A percentile compares a stretch with the other conserved stretches of the same genome.
phyloP scores from a whole-genome alignment of 1,140 invertebrate species.

The Acromyrmex echinatior region DNA sequence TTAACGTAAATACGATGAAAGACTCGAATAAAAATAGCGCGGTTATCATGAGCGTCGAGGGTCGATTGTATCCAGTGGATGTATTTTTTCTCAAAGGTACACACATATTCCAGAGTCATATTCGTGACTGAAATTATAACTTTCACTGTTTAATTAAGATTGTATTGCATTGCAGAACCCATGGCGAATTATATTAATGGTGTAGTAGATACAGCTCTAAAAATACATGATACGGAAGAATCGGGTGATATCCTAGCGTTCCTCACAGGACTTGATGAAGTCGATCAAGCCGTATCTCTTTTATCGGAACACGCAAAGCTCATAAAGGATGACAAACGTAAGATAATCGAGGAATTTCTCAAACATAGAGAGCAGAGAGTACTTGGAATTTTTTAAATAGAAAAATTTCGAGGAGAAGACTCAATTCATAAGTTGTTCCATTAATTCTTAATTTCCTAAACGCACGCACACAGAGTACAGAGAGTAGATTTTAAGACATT shows the following conservation, averaged over 20 bases:
- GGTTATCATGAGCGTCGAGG: constrained; percentile 95
- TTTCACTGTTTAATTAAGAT: constrained; percentile 15
- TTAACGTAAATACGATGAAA: constrained; percentile 91
- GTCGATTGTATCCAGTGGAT: constrained; percentile 95
- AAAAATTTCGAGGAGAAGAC: neutral
- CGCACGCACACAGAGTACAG: too few relatives aligned
- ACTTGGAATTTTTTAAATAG: neutral
- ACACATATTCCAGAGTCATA: neutral
- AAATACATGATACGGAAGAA: constrained; percentile 94
- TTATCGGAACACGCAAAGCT: constrained; percentile 89
- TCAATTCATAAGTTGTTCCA: neutral
- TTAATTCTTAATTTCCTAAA: neutral
- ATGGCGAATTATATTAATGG: constrained; percentile 96
- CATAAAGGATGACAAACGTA: constrained; percentile 85
- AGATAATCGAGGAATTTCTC: constrained; percentile 40
- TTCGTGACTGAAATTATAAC: neutral
- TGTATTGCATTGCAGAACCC: constrained; percentile 89
- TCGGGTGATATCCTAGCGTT: constrained; percentile 97
- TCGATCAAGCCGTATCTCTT: constrained; percentile 91
- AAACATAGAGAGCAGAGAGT: neutral
- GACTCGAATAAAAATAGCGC: constrained; percentile 90
- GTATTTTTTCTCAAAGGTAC: constrained; percentile 93
- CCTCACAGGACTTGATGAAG: constrained; percentile 97
- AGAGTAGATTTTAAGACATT: too few relatives aligned
- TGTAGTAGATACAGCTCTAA: constrained; percentile 94